Base-by-base conservation (phyloP, 1,140 invertebrate genomes). In the Drosophila navojoa region DNA sequence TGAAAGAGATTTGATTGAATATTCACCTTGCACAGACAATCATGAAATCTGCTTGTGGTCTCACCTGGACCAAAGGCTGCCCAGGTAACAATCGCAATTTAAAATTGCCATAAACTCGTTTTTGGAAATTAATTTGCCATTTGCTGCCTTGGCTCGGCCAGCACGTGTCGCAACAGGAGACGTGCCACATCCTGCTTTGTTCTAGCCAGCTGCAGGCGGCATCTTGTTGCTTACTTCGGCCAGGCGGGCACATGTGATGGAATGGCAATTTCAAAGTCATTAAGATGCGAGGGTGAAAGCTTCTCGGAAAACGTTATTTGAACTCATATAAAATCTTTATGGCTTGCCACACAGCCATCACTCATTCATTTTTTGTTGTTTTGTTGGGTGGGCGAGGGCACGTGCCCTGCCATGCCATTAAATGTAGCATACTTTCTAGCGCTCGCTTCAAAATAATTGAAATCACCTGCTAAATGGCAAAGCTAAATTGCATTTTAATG, bases 401-500 rank as follows among this genome's bases (percentile, higher is more conserved):
- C 44, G 52, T 60, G 50, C 19, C 29, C 6, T 13, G 25, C 29
- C 54, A 59, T 38, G 11, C 35, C 35, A 38, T 38, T 16, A 40
- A 72, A 44, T 40, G 57, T 57, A 57, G 42, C 45, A 62, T 74
- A 79, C 80, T 76, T 72, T 76, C 72, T 62, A 68, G 59, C 59
- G 59, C 82, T 38, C 62, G 54, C 35, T 38, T 11, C 22, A 29
- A 45, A 76, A 79, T 81, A 81, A 87, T 78, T 87, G 60, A 87
- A 85, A 76, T 76, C 67, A 76, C 40, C 67, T 75, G 52, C 58
- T 62, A 71, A 45, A 50, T 53, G 67, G 50, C 60, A 75, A 78
- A 75, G 68, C 69, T 81, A 59, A 85, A 81, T 81, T 84, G 76
- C 67, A 76, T 79, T 82, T 82, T 76, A 82, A 82, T 79, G 76